Evolutionary conservation across 2,113 vertebrate species (phyloP), one percentile per base, ranked within the genome.

Genomic region (Pyrgilauda ruficollis): DNA sequence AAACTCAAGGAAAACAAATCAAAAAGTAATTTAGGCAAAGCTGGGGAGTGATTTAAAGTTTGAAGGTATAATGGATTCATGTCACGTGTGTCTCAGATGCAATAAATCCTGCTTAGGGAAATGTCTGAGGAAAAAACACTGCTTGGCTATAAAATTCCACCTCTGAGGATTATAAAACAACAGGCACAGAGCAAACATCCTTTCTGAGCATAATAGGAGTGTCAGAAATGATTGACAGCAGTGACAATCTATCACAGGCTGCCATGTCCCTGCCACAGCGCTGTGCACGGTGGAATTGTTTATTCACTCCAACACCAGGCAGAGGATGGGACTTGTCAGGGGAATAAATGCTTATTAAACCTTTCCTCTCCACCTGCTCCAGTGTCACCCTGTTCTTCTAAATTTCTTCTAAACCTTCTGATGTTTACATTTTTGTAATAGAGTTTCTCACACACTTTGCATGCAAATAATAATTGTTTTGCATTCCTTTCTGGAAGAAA

Each of bases 81-180:
- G 31, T 98, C 98, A 97, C 93, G 41, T 83, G 92, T 43, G 87
- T 88, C 94, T 98, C 92, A 82, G 95, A 97, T 97, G 96, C 95
- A 93, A 97, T 98, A 98, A 97, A 97, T 98, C 97, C 96, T 96
- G 84, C 97, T 97, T 97, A 97, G 96, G 96, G 92, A 97, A 96
- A 97, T 18, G 93, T 92, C 96, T 96, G 81, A 96, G 96, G 74
- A 73, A 70, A 90, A 76, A 80, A 15, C 95, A 80, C 84, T 62
- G 82, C 91, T 70, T 37, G 92, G 94, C 94, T 94, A 69, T 94
- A 96, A 95, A 97, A 97, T 95, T 84, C 96, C 82, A 94, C 96
- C 97, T 96, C 91, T 24, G 95, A 97, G 97, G 94, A 96, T 97
- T 96, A 97, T 95, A 91, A 97, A 97, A 84, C 96, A 94, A 95